Evolutionary conservation across 1,140 invertebrate species (phyloP).

Genomic region (Penaeus japonicus): DNA sequence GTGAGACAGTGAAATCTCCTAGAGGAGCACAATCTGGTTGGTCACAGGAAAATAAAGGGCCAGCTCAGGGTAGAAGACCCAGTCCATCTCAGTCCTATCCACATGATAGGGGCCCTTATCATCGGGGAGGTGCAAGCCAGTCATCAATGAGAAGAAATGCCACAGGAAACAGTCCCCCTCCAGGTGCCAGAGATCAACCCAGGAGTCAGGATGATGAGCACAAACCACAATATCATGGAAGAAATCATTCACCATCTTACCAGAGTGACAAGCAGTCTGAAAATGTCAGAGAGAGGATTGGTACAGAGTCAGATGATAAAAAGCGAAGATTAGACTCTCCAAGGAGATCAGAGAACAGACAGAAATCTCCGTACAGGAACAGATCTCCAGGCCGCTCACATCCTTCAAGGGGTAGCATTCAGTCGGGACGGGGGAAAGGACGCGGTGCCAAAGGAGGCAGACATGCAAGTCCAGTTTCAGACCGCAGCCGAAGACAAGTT

Average conservation of each 20-base stretch:
- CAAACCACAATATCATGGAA: constrained; percentile 14
- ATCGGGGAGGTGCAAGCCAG: not conserved
- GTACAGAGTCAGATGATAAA: not conserved
- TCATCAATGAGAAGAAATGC: not conserved
- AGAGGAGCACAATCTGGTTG: constrained; percentile 15
- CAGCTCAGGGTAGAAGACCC: not conserved
- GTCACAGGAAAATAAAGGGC: constrained; percentile 15
- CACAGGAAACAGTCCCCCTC: not conserved
- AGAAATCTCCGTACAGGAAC: constrained; percentile 18
- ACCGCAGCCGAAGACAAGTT: not conserved
- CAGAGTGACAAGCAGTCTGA: constrained; percentile 23
- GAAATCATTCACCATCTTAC: constrained; percentile 13
- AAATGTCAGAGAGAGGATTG: constrained; percentile 10
- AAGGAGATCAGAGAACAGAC: constrained; percentile 21
- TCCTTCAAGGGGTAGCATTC: not conserved
- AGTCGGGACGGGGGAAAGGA: not conserved
- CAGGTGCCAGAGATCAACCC: not conserved
- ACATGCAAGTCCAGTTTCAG: constrained; percentile 14
- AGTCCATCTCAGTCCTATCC: not conserved
- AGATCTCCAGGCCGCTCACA: not conserved
- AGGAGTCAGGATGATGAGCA: constrained; percentile 3
- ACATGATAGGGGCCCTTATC: not conserved
- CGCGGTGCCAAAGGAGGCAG: not conserved
- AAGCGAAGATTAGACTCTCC: constrained; percentile 22
- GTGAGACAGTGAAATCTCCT: constrained; percentile 16